phyloP scores from a whole-genome alignment of 2,113 vertebrate genomes.

The Steatornis caripensis region DNA sequence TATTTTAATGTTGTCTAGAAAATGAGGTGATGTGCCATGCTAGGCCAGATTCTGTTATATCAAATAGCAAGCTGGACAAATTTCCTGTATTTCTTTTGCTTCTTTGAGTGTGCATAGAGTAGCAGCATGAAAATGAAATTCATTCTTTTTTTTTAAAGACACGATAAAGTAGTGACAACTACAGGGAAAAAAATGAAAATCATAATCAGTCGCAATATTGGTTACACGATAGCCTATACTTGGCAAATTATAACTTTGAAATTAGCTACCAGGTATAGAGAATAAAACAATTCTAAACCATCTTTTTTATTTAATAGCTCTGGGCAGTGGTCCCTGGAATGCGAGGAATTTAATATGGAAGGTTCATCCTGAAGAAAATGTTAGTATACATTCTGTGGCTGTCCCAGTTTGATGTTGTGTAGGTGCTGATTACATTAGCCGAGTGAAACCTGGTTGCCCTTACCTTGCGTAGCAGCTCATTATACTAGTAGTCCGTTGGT shows the following conservation, averaged over 20 bases:
- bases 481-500: not conserved
- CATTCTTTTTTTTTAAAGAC: not conserved
- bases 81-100: not conserved
- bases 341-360: not conserved
- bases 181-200: not conserved
- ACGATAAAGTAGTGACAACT: not conserved
- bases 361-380: not conserved
- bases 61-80: not conserved
- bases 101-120: not conserved
- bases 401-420: not conserved
- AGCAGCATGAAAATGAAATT: not conserved
- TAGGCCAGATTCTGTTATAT: not conserved
- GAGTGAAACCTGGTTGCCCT: not conserved
- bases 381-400: not conserved
- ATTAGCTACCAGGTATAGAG: not conserved
- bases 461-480: not conserved
- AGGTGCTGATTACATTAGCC: not conserved
- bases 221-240: not conserved
- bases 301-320: not conserved
- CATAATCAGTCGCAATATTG: not conserved
- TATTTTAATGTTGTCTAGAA: not conserved
- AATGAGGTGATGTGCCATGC: not conserved
- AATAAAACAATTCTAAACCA: not conserved
- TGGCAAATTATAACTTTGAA: not conserved
- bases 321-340: not conserved